Conservation (phyloP, 1,140 invertebrate genomes). For the Cyphomyrmex costatus region DNA sequence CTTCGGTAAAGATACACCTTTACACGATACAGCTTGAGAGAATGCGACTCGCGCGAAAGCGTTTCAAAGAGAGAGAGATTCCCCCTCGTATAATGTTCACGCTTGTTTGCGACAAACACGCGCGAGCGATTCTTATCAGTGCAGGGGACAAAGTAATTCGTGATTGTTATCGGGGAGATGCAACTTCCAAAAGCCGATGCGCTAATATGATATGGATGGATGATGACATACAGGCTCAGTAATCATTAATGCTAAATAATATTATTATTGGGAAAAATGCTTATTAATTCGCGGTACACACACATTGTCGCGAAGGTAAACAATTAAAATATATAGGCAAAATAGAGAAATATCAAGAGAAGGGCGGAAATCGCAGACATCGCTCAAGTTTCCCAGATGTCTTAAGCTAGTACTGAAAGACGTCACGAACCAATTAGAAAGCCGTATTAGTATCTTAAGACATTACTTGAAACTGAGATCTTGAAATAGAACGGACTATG, state of each 20-base stretch:
- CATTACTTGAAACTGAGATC: no score
- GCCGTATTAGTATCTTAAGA: no score
- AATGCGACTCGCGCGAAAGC: not conserved
- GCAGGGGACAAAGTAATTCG: not conserved
- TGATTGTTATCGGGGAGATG: slow-evolving; percentile 11
- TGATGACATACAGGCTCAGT: not conserved
- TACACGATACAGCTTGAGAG: not conserved
- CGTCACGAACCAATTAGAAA: no score
- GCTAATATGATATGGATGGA: not conserved
- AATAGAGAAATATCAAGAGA: no score
- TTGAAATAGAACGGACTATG: no score
- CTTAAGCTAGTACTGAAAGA: no score
- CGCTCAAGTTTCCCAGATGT: no score
- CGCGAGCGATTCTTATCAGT: slow-evolving; percentile 9
- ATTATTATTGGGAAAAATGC: not conserved
- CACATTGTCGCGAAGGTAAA: not conserved
- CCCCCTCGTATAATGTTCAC: not conserved
- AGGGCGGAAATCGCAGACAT: no score
- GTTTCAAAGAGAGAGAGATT: not conserved
- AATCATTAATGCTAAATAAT: slow-evolving; percentile 41
- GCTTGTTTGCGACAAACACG: not conserved
- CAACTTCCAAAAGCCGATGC: not conserved
- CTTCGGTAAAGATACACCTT: not conserved
- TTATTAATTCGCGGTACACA: not conserved
- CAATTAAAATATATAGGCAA: no score